Conservation (phyloP, 2,797 vertebrate species). For the Liparis tanakae region DNA sequence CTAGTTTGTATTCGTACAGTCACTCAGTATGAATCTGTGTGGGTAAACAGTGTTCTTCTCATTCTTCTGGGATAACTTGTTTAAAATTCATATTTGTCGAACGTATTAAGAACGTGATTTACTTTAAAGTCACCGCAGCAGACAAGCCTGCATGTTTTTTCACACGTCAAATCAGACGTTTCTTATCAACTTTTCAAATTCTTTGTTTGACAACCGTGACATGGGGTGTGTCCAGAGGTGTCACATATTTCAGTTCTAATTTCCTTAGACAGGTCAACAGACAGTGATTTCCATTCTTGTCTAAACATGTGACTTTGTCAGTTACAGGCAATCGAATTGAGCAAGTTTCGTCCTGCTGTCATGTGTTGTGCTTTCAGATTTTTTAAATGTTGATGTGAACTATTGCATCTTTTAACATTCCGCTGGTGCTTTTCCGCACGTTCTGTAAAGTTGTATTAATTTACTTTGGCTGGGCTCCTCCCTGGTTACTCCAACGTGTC, state of each 20-base stretch:
- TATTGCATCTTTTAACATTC: background rate
- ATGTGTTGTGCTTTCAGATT: background rate
- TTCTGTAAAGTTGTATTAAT: background rate
- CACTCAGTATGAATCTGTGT: too few relatives aligned
- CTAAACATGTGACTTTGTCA: background rate
- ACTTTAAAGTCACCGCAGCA: background rate
- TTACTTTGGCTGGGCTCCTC: background rate
- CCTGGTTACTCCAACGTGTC: background rate
- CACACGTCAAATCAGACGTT: constrained; percentile 42
- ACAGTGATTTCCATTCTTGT: background rate
- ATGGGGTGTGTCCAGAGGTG: constrained; percentile 40
- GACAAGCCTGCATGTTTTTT: too few relatives aligned
- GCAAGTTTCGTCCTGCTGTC: constrained; percentile 8
- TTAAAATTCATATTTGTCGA: too few relatives aligned
- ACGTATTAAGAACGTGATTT: background rate
- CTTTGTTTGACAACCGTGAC: constrained; percentile 1
- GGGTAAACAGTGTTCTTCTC: too few relatives aligned
- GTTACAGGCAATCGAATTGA: background rate
- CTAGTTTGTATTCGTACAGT: too few relatives aligned
- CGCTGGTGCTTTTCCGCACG: background rate
- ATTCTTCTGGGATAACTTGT: too few relatives aligned
- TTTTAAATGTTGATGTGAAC: background rate
- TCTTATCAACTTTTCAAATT: constrained; percentile 19
- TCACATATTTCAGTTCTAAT: constrained; percentile 2
- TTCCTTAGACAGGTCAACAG: background rate